These are phyloP conservation scores for Pantala flavescens DNA, from an alignment of 1,140 invertebrate species.

Conservation along the genomic window DNA sequence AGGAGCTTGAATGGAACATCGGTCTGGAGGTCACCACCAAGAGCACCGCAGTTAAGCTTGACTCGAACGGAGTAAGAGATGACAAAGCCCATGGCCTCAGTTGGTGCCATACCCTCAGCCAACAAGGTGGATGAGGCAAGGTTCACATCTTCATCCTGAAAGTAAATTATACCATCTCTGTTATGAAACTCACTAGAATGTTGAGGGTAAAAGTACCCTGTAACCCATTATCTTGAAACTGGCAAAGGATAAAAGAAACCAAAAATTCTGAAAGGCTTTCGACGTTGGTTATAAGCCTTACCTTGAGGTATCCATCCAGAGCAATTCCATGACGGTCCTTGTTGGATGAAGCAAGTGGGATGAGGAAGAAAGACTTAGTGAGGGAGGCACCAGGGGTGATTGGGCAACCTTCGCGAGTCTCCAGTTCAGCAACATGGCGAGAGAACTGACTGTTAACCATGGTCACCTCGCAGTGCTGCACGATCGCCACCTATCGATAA, in stretches of 20 bases:
- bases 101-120: conserved; percentile 64
- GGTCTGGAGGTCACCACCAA: conserved; percentile 76
- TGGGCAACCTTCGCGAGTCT: conserved; percentile 82
- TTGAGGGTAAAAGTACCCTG: too few species aligned
- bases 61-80: conserved; percentile 82
- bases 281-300: too few species aligned
- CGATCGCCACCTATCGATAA: conserved; percentile 50
- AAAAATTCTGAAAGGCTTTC: too few species aligned
- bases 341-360: conserved; percentile 74
- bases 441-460: conserved; percentile 88
- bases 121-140: conserved; percentile 82
- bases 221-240: too few species aligned
- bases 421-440: conserved; percentile 72
- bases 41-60: conserved; percentile 76
- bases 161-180: too few species aligned
- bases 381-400: conserved; percentile 79
- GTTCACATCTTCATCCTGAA: conserved; percentile 75
- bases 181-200: too few species aligned
- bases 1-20: conserved; percentile 85
- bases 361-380: conserved; percentile 74
- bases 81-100: conserved; percentile 80
- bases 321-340: conserved; percentile 80
- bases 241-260: background rate
- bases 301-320: conserved; percentile 74
- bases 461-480: conserved; percentile 84